These are phyloP conservation scores for Bubalus kerabau DNA, from an alignment of 2,113 vertebrate species.

Conservation along the genomic window DNA sequence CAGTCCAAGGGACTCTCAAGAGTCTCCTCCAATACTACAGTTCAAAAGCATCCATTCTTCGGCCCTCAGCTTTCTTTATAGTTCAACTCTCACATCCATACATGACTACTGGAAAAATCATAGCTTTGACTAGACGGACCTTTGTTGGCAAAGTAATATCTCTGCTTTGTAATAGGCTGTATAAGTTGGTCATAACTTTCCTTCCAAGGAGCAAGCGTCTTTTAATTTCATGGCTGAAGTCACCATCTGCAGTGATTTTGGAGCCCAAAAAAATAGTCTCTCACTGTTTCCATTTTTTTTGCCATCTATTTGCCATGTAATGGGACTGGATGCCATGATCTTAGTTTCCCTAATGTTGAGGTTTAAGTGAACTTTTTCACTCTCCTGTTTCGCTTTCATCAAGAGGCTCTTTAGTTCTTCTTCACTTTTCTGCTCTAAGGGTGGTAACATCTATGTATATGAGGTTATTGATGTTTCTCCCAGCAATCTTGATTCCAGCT, in stretches of 20 bases:
- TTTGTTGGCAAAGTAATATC: neutral
- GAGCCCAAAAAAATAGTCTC: rapidly evolving
- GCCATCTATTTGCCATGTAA: neutral
- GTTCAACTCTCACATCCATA: neutral
- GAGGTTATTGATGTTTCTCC: neutral
- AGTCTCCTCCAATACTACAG: neutral
- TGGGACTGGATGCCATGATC: neutral
- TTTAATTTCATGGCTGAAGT: neutral
- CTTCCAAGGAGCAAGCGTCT: neutral
- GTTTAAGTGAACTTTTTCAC: neutral
- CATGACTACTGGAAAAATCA: neutral
- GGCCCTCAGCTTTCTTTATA: neutral
- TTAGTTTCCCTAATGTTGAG: neutral
- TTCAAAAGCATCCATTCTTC: neutral
- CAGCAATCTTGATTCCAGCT: neutral
- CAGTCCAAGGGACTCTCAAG: neutral
- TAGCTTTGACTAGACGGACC: rapidly evolving
- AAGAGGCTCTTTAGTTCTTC: neutral
- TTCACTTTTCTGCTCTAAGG: neutral
- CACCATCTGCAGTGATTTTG: neutral
- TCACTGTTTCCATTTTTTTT: neutral
- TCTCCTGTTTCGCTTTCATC: neutral
- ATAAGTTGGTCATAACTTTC: neutral
- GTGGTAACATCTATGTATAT: neutral
- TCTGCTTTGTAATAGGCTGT: neutral